phyloP scores from a whole-genome alignment of 2,113 vertebrate genomes.

The Neoarius graeffei region DNA sequence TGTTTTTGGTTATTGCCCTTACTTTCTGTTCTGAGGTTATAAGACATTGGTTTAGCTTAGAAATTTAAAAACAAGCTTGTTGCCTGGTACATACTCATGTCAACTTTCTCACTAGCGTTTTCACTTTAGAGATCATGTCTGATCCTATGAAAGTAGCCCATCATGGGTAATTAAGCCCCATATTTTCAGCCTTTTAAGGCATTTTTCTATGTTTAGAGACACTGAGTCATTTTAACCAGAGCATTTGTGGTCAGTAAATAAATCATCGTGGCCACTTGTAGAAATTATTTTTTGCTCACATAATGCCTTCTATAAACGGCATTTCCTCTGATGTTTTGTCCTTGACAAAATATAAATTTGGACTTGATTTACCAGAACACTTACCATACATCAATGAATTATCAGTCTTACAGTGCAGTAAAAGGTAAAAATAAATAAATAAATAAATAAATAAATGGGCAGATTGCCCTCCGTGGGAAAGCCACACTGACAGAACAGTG shows the following conservation, averaged over 20 bases:
- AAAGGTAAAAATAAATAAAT: background rate
- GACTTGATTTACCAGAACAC: conserved; percentile 36
- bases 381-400: conserved; percentile 33
- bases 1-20: background rate
- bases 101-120: background rate
- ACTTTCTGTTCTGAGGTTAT: background rate
- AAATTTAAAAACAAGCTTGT: background rate
- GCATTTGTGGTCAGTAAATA: background rate
- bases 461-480: conserved; percentile 28
- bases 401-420: conserved; percentile 12
- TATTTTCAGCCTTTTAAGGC: background rate
- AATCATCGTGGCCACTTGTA: background rate
- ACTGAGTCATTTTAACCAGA: background rate
- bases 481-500: conserved; percentile 27
- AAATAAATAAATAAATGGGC: conserved; percentile 12
- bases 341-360: conserved; percentile 4
- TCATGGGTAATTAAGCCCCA: background rate
- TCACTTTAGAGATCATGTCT: background rate
- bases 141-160: background rate
- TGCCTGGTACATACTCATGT: background rate
- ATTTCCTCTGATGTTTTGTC: background rate
- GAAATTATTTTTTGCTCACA: background rate
- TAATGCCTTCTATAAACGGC: background rate
- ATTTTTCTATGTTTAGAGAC: background rate
- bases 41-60: background rate